Evolutionary conservation across 2,797 vertebrate species (phyloP).

Genomic region (Chanos chanos): DNA sequence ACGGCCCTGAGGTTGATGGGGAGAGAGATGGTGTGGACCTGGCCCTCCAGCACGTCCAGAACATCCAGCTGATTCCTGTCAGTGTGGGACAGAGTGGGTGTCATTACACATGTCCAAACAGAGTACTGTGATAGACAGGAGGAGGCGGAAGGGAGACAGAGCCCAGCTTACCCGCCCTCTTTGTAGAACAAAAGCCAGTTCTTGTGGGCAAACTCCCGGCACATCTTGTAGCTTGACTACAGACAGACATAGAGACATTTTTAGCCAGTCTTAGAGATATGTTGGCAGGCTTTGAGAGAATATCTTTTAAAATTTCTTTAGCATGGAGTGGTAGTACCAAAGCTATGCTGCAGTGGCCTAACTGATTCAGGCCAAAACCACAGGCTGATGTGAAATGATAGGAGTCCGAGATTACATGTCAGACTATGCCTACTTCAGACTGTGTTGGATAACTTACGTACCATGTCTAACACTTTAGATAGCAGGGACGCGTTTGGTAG

Average conservation of each 20-base stretch:
- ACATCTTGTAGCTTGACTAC: conserved; percentile 83
- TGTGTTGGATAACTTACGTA: no score
- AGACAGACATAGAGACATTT: neutral
- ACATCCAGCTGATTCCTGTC: conserved; percentile 83
- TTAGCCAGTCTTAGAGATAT: no score
- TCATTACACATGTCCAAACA: conserved; percentile 6
- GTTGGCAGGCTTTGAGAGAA: no score
- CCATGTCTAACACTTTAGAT: no score
- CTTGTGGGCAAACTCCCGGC: conserved; percentile 89
- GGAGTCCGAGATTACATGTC: no score
- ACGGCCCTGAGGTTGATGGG: conserved; percentile 83
- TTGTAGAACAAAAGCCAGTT: conserved; percentile 97
- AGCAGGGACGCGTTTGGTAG: no score
- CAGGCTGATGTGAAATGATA: no score
- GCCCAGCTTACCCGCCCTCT: conserved; percentile 78
- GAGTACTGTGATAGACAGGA: neutral
- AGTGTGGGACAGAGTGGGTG: conserved; percentile 27
- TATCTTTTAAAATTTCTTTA: no score
- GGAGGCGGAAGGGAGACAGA: neutral
- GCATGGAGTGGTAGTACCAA: no score
- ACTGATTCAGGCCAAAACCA: no score
- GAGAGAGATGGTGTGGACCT: conserved; percentile 83
- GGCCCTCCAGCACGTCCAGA: conserved; percentile 88
- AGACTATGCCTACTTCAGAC: no score
- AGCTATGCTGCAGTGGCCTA: no score